Percentiles rank a stretch among this genome's conserved stretches.
phyloP scores from a whole-genome alignment of 2,797 vertebrate genomes.

The Gallinago nigripennis region DNA sequence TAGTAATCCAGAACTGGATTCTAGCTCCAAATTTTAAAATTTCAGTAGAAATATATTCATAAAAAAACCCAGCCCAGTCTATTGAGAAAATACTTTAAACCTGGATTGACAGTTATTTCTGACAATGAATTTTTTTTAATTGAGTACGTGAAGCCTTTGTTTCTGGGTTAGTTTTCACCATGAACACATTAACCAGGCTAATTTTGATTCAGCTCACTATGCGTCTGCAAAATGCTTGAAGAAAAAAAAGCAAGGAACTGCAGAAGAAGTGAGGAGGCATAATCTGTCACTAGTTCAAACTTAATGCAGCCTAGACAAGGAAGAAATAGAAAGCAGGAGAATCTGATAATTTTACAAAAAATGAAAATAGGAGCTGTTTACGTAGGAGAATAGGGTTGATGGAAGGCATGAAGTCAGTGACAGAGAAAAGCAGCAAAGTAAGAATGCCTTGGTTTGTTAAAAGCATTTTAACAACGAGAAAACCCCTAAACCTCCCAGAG shows the following conservation, averaged over 20 bases:
- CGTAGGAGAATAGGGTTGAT: not conserved
- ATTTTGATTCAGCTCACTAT: not conserved
- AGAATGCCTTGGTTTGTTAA: not conserved
- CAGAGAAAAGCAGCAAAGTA: not conserved
- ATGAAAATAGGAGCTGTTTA: not conserved
- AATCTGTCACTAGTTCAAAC: not conserved
- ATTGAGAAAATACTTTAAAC: not conserved
- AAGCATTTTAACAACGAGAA: not conserved
- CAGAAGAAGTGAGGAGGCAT: not conserved
- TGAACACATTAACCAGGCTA: not conserved
- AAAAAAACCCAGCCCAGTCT: rapidly evolving
- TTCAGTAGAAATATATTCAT: not conserved
- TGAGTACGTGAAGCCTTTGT: not conserved
- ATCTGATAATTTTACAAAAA: not conserved
- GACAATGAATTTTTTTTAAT: not conserved
- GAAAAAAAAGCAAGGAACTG: not conserved
- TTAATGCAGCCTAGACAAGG: not conserved
- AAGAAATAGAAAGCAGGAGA: not conserved
- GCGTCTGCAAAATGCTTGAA: not conserved
- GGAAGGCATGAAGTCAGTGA: not conserved
- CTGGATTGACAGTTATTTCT: not conserved
- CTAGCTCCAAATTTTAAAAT: not conserved
- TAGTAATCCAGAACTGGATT: not conserved
- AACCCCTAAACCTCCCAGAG: not conserved
- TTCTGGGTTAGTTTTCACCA: not conserved